phyloP scores from a whole-genome alignment of 2,888 invertebrate species.

The Pterobdella sp. region DNA sequence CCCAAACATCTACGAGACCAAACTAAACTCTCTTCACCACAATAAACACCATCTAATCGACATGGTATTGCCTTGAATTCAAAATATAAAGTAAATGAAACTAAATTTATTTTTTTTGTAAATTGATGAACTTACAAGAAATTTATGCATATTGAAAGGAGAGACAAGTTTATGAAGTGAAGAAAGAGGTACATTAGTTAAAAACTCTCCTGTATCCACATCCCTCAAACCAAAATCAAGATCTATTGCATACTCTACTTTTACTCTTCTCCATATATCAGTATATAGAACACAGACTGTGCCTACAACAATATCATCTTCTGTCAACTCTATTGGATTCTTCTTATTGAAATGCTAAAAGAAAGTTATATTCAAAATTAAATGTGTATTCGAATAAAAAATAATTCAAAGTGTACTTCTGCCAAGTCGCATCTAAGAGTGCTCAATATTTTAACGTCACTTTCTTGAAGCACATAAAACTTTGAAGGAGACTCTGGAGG shows the following conservation, averaged over 20 bases:
- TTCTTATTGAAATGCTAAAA: neutral
- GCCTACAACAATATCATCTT: neutral
- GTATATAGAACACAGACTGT: neutral
- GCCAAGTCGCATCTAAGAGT: neutral
- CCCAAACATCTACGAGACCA: neutral
- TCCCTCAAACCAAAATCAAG: neutral
- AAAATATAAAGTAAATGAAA: too few species aligned
- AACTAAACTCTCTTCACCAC: neutral
- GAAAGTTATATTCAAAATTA: neutral
- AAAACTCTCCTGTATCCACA: neutral
- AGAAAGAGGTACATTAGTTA: neutral
- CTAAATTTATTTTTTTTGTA: too few species aligned
- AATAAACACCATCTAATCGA: neutral
- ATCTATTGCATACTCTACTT: neutral
- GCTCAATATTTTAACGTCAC: neutral
- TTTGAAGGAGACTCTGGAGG: neutral
- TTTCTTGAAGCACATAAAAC: neutral
- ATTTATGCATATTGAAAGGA: neutral
- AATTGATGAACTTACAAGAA: neutral
- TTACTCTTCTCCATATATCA: neutral
- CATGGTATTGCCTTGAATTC: neutral
- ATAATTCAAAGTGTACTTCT: neutral
- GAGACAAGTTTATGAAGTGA: neutral
- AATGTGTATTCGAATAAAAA: neutral
- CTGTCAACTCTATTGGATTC: neutral